Evolutionary conservation across 2,797 vertebrate genomes (phyloP).

Genomic region (Neostethus bicornis): DNA sequence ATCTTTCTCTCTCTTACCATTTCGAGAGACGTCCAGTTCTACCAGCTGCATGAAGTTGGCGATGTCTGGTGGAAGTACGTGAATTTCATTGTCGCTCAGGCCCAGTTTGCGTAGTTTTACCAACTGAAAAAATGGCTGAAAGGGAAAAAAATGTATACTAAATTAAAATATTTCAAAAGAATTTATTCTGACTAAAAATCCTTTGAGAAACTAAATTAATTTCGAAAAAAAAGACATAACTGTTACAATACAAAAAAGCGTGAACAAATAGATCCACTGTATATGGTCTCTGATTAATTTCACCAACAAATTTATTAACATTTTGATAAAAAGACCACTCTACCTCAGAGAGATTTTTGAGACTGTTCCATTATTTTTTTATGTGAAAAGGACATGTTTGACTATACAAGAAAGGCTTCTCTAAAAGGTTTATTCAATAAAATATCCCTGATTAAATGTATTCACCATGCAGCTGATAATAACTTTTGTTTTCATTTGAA

Average conservation of each 20-base stretch:
- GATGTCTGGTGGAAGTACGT: conserved; percentile 93
- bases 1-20: conserved; percentile 81
- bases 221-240: neutral
- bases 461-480: no score
- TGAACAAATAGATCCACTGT: neutral
- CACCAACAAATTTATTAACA: neutral
- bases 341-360: no score
- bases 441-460: no score
- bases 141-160: conserved; percentile 28
- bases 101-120: conserved; percentile 95
- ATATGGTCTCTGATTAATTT: neutral
- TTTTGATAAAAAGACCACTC: no score
- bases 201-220: neutral
- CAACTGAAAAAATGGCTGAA: conserved; percentile 96
- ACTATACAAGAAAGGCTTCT: no score
- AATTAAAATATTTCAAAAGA: neutral
- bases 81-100: conserved; percentile 98
- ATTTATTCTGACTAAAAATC: conserved; percentile 2
- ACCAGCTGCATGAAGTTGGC: conserved; percentile 98
- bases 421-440: no score
- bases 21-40: conserved; percentile 95
- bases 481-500: no score
- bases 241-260: neutral
- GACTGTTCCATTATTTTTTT: neutral
- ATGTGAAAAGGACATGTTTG: no score